Base-by-base conservation (phyloP, 2,797 vertebrate species). In the Phoeniculus purpureus region DNA sequence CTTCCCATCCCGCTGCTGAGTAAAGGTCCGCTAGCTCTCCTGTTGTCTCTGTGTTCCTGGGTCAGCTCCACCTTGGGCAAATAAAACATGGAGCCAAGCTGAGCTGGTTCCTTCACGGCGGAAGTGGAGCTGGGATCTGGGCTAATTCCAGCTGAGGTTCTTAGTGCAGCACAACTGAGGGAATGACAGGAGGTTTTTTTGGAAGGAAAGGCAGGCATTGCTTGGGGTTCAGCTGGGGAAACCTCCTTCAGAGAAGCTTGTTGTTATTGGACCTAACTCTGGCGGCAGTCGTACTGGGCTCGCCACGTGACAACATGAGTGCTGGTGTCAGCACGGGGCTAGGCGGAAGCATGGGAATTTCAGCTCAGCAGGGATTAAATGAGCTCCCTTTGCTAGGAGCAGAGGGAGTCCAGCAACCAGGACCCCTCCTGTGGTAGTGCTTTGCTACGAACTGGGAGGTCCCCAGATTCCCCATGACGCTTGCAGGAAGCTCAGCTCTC, bases 61-160 rank as follows among this genome's bases (percentile, higher is more conserved):
- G 29, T 80, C 78, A 34, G 45, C 66, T 90, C 85, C 60, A 45
- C 83, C 83, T 67, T 71, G 70, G 85, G 52, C 76, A 90, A 81
- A 75, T 72, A 83, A 72, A 90, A 47, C 37, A 0, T 3, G 31
- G 74, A 54, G 75, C 51, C 1, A 0, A 59, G 40, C 59, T 65
- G 59, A 55, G 34, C 56, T 18, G 43, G 27, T 50, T 85, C 67
- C 54, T 87, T 72, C 0, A 0, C 60, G 40, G 72, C 43, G 29
- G 77, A 81, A 92, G 71, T 2, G 1, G 76, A 75, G 65, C 64
- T 0, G 25, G 68, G 65, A 76, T 32, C 61, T 81, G 67, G 61
- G 65, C 55, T 0, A 2, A 45, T 76, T 62, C 45, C 32, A 79
- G 52, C 60, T 40, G 52, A 2, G 4, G 48, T 32, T 32, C 52